Conservation (phyloP, 2,113 vertebrate genomes). For the Brachyhypopomus gauderio region DNA sequence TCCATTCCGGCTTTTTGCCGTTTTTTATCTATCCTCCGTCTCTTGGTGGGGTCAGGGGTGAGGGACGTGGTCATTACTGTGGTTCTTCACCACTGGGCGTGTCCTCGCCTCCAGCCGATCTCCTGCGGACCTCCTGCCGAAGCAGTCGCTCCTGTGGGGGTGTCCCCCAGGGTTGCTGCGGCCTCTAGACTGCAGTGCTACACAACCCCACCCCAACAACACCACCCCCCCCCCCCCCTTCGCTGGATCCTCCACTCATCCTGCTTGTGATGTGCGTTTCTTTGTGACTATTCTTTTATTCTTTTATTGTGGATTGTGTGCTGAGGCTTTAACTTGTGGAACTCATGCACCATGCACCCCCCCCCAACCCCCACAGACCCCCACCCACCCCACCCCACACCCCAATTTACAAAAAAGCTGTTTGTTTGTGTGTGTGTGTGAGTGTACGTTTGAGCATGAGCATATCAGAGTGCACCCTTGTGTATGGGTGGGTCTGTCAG, state of each 20-base stretch:
- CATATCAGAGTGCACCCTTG: conserved; percentile 34
- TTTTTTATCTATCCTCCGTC: conserved; percentile 4
- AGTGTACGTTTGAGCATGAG: conserved; percentile 30
- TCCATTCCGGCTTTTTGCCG: conserved; percentile 7
- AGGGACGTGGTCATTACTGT: neutral
- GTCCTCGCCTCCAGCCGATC: too few species aligned
- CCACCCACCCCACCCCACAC: neutral
- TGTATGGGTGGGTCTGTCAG: conserved; percentile 42
- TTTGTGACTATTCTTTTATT: conserved; percentile 21
- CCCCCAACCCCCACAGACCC: neutral
- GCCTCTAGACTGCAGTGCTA: too few species aligned
- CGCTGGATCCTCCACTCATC: too few species aligned
- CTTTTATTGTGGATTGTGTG: too few species aligned
- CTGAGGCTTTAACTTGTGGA: neutral
- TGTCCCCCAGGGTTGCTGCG: too few species aligned
- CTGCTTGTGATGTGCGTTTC: neutral
- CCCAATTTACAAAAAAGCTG: neutral
- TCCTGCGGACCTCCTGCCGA: too few species aligned
- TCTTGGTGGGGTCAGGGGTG: neutral
- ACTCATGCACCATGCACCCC: neutral
- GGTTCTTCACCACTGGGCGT: too few species aligned
- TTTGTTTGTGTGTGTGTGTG: conserved; percentile 12
- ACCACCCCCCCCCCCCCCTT: too few species aligned
- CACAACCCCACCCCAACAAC: too few species aligned
- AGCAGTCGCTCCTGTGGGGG: too few species aligned